Conservation (phyloP, 2,113 vertebrate species). For the Phylloscopus whistleri region DNA sequence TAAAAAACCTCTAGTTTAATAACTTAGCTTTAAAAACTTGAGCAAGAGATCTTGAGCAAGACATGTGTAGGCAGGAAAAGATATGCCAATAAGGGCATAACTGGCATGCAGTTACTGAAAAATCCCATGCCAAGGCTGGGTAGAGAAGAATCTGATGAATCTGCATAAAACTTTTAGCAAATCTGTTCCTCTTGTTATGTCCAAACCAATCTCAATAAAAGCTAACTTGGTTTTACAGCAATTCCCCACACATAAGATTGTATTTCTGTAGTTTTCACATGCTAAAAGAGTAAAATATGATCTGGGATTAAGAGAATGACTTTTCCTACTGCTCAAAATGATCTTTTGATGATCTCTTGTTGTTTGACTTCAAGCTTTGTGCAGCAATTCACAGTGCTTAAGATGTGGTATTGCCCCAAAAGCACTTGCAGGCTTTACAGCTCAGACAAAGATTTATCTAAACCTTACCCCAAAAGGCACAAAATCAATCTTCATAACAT, state of each 20-base stretch:
- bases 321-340: neutral
- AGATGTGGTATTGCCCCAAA: neutral
- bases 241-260: neutral
- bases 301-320: neutral
- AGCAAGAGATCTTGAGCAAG: neutral
- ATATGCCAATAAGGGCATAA: neutral
- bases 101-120: neutral
- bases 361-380: neutral
- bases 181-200: neutral
- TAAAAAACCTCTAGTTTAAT: neutral
- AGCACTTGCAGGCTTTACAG: neutral
- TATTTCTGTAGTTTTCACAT: neutral
- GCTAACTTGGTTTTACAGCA: neutral
- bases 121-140: neutral
- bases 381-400: neutral
- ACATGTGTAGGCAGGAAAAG: neutral
- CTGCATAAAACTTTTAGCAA: neutral
- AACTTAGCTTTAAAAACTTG: neutral
- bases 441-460: neutral
- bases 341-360: neutral
- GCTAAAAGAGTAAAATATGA: neutral
- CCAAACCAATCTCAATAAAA: neutral
- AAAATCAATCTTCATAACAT: neutral
- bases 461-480: neutral
- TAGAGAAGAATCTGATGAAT: neutral